Conservation (phyloP, 1,140 invertebrate species). For the Prorops nasuta region DNA sequence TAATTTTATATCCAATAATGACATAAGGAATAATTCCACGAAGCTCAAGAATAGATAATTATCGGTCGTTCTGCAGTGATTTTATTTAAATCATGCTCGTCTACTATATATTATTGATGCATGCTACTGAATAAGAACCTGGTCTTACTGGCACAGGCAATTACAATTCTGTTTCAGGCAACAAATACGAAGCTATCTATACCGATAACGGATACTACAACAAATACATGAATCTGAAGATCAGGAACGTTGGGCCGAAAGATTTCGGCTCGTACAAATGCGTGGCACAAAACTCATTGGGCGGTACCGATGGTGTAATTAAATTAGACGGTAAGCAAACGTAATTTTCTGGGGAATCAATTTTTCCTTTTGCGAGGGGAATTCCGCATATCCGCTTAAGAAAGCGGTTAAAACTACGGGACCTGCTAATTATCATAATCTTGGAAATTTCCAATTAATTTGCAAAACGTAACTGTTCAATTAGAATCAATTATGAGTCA, state of each 20-base stretch:
- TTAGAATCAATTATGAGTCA: constrained; percentile 18
- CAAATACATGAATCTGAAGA: constrained; percentile 86
- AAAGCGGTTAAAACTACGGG: constrained; percentile 2
- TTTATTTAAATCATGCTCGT: too few species aligned
- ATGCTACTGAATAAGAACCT: too few species aligned
- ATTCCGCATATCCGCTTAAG: too few species aligned
- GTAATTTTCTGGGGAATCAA: too few species aligned
- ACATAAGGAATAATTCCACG: too few species aligned
- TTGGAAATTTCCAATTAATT: neutral
- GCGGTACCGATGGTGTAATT: constrained; percentile 88
- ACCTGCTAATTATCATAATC: neutral
- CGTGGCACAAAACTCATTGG: constrained; percentile 91
- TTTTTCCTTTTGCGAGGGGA: too few species aligned
- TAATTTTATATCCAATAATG: too few species aligned
- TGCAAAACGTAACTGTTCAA: too few species aligned
- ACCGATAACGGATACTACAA: constrained; percentile 83
- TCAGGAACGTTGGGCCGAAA: constrained; percentile 71
- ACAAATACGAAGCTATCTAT: constrained; percentile 80
- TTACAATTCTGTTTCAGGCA: constrained; percentile 63
- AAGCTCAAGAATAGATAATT: too few species aligned
- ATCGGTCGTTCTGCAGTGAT: too few species aligned
- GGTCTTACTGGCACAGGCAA: constrained; percentile 46
- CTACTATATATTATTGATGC: too few species aligned
- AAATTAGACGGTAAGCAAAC: constrained; percentile 87
- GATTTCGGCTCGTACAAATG: constrained; percentile 90